Evolutionary conservation across 2,888 invertebrate species (phyloP).

Genomic region (Tenthredo amoena): DNA sequence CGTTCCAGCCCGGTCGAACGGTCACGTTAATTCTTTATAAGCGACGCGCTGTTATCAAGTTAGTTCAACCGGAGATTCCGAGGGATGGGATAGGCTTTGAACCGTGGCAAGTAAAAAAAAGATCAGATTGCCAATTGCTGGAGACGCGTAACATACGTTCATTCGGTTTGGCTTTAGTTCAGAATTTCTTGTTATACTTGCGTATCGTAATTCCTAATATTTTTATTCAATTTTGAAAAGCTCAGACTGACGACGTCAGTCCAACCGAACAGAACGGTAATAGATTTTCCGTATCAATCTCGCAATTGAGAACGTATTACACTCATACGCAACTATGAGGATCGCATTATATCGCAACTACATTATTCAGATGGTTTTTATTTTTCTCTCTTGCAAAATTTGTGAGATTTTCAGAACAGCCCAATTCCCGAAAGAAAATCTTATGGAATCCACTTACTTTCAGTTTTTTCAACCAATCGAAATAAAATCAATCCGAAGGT

Average conservation of each 20-base stretch:
- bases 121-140: constrained; percentile 53
- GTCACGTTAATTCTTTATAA: constrained; percentile 69
- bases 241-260: not conserved
- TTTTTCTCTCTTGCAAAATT: not conserved
- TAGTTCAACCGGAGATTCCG: constrained; percentile 54
- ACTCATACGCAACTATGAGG: not conserved
- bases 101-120: constrained; percentile 12
- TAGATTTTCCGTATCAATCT: not conserved
- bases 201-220: not conserved
- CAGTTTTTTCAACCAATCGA: not conserved
- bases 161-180: not conserved
- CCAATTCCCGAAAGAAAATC: not conserved
- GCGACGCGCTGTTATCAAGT: constrained; percentile 67
- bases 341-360: not conserved
- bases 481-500: not conserved
- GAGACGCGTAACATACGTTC: constrained; percentile 11
- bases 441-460: not conserved
- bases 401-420: not conserved
- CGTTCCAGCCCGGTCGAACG: constrained; percentile 57
- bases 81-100: constrained; percentile 15
- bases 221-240: constrained; percentile 4
- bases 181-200: constrained; percentile 40
- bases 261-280: not conserved
- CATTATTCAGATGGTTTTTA: not conserved
- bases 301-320: not conserved